Base-by-base conservation (phyloP, 2,113 vertebrate species). In the Murina feae region DNA sequence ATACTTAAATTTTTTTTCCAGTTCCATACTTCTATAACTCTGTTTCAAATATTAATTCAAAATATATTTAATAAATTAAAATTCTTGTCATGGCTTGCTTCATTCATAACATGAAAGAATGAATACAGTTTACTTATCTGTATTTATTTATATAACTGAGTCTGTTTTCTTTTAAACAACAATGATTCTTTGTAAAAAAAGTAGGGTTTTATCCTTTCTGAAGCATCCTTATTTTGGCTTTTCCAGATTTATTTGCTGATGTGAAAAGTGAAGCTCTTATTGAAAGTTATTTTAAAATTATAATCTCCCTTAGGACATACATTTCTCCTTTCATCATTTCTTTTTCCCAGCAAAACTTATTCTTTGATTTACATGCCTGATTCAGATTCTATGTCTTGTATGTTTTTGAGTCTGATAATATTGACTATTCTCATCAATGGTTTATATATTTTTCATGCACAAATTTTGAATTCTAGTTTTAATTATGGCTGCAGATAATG, bases 241-340 rank as follows among this genome's bases (percentile, higher is more conserved):
- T 39, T 42, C 35, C 63, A 95, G 25, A 78, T 80, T 81, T 65
- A 65, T 71, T 84, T 96, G 14, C 58, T 85, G 12, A 84, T 30
- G 6, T 14, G 5, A 8, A 68, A 71, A 80, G 30, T 60, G 49
- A 8, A 75, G 18, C 60, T 3, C 12, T 74, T 66, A 47, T 20
- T 90, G 51, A 82, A 95, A 93, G 10, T 47, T 92, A 55, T 69
- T 51, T 80, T 49, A 94, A 79, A 58, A 81, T 75, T 84, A 49
- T 37, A 44, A 90, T 90, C 2, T 60, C 66, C 21, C 65, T 68
- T 51, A 86, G 10, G 32, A n/a, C 6, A 39, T 44, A 78, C 3
- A 39, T 30, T 80, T 84, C 1, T 11, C 4, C 9, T 84, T 88
- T 66, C 8, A 93, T 84, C 12, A 30, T 30, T 63, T 65, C 30